phyloP scores from a whole-genome alignment of 2,888 invertebrate species.

The Amphiduros pacificus region DNA sequence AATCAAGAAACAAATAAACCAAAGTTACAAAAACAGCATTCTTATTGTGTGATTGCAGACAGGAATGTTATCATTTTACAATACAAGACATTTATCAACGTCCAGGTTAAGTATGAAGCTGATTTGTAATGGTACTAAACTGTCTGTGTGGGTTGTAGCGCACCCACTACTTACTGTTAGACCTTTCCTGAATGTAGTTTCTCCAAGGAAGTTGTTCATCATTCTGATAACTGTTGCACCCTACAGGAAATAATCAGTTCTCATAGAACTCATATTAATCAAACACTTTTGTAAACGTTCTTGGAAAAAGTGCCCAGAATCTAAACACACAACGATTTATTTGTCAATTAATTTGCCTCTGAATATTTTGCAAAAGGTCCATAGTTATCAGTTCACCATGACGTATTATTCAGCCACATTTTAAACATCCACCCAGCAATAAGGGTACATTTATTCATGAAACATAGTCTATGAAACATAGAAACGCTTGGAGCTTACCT shows the following conservation, averaged over 20 bases:
- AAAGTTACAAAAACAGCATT: no score
- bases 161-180: conserved; percentile 54
- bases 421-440: no score
- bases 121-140: no score
- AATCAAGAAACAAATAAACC: conserved; percentile 14
- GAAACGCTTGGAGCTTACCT: conserved; percentile 64
- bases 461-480: not conserved
- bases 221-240: conserved; percentile 85
- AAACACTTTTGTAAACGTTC: no score
- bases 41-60: no score
- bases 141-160: no score
- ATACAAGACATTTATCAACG: no score
- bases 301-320: no score
- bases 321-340: no score
- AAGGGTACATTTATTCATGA: not conserved
- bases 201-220: conserved; percentile 86
- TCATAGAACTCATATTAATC: not conserved
- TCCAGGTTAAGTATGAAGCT: no score
- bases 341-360: not conserved
- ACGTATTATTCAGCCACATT: not conserved
- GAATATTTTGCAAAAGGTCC: not conserved
- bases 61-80: no score
- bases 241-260: conserved; percentile 32
- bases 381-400: not conserved
- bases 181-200: conserved; percentile 75